Evolutionary conservation across 1,140 invertebrate species (phyloP).

Genomic region (Calycopis cecrops): DNA sequence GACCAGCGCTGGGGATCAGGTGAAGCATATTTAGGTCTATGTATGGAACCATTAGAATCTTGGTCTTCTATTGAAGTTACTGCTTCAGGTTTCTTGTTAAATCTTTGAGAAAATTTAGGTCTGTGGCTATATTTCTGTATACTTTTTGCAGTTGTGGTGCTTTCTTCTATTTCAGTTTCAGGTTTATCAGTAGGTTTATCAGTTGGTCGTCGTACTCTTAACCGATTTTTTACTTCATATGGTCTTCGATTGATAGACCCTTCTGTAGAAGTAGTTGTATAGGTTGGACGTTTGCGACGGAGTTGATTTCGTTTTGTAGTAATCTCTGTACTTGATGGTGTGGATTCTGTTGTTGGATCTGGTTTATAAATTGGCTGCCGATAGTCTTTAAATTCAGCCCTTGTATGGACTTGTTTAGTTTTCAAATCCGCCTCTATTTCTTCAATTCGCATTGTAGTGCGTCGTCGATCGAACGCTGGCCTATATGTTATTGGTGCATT

Average conservation of each 20-base stretch:
- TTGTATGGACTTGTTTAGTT: constrained; percentile 59
- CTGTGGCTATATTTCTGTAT: constrained; percentile 43
- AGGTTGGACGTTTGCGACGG: constrained; percentile 48
- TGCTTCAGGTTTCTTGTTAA: constrained; percentile 52
- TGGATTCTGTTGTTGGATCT: constrained; percentile 47
- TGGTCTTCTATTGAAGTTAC: constrained; percentile 63
- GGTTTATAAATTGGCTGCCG: constrained; percentile 64
- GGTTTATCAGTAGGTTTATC: constrained; percentile 62
- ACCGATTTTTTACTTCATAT: constrained; percentile 62
- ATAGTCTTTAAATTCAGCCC: constrained; percentile 53
- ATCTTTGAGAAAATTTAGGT: constrained; percentile 57
- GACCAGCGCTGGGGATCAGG: constrained; percentile 79
- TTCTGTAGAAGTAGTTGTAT: constrained; percentile 53
- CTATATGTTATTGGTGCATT: constrained; percentile 61
- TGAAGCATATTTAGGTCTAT: constrained; percentile 60
- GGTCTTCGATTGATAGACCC: constrained; percentile 40
- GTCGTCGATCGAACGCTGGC: constrained; percentile 60
- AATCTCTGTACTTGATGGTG: constrained; percentile 36
- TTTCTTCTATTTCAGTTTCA: constrained; percentile 42
- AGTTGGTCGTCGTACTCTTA: constrained; percentile 57
- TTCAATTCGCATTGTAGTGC: constrained; percentile 72
- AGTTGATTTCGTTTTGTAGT: constrained; percentile 51
- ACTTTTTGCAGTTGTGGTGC: constrained; percentile 41
- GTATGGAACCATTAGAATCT: constrained; percentile 66
- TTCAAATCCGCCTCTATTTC: constrained; percentile 72